Evolutionary conservation across 2,113 vertebrate species (phyloP), one percentile per base, ranked within the genome.

Genomic region (Ceuthmochares aereus): DNA sequence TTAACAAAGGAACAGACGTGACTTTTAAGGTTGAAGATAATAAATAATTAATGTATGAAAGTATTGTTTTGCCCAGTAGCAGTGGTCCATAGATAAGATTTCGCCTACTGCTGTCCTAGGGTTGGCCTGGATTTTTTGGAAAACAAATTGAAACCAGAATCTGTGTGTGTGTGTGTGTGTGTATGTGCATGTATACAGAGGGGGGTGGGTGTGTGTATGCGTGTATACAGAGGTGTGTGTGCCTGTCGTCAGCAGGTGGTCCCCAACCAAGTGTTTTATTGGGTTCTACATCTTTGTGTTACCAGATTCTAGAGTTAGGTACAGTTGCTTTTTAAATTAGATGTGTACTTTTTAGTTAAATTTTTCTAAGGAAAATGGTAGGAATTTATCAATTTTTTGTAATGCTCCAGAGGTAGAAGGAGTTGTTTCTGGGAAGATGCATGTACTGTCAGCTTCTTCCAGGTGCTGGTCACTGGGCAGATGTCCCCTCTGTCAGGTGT

Each of bases 141-240:
- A 80, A 58, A 51, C 7, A 55, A 40, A 45, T 55, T 26, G 43
- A 63, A 93, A 47, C 20, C 18, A 6, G 58, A 78, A 12, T 20
- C 9, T 14, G 5, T 60, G 30, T n/a, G 6, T 37, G 13, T 69
- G 4, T 56, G 2, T 55, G n/a, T n/a, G n/a, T n/a, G n/a, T n/a
- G n/a, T n/a, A n/a, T n/a, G n/a, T n/a, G n/a, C n/a, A n/a, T n/a
- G n/a, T n/a, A n/a, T n/a, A n/a, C n/a, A n/a, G n/a, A n/a, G n/a
- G n/a, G n/a, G n/a, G n/a, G n/a, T n/a, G n/a, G n/a, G n/a, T 14
- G 5, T 60, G 30, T n/a, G 6, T 37, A 10, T 69, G 4, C 52
- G 2, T 55, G 9, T 43, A 22, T 7, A 5, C 4, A 25, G 14
- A 3, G 1, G 4, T 17, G 51, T 1, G 0, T 42, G 19, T 29